phyloP scores from a whole-genome alignment of 1,140 invertebrate species.

The Eriosoma lanigerum region DNA sequence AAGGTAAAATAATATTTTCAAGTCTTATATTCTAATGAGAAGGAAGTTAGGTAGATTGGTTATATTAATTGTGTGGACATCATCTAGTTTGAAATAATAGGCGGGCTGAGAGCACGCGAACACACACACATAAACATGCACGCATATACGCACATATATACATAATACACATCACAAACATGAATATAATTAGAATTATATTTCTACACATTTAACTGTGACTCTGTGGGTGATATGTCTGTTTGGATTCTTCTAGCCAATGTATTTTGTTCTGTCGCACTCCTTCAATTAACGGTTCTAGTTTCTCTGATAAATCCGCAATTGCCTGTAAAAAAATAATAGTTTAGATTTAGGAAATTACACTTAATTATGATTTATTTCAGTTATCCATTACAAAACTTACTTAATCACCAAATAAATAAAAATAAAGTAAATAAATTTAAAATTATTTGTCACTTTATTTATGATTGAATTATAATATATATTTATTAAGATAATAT shows the following conservation, averaged over 20 bases:
- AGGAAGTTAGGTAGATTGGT: slow-evolving; percentile 49
- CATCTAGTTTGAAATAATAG: neutral
- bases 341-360: neutral
- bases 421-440: no score
- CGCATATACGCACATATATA: neutral
- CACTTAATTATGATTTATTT: neutral
- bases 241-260: slow-evolving; percentile 75
- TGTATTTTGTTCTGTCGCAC: slow-evolving; percentile 79
- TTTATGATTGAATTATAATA: no score
- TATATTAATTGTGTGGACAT: neutral
- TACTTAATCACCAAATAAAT: no score
- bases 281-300: slow-evolving; percentile 80
- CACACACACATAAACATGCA: neutral
- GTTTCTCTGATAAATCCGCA: slow-evolving; percentile 72
- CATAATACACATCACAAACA: neutral
- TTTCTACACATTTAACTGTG: neutral
- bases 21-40: slow-evolving; percentile 49
- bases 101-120: neutral
- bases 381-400: neutral
- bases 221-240: slow-evolving; percentile 34
- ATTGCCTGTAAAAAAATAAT: slow-evolving; percentile 69
- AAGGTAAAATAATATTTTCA: slow-evolving; percentile 35
- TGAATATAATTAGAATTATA: no score
- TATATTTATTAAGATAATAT: no score
- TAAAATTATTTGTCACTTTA: no score